Evolutionary conservation across 2,797 vertebrate species (phyloP), one percentile per base, ranked within the genome.

Genomic region (Hipposideros larvatus): DNA sequence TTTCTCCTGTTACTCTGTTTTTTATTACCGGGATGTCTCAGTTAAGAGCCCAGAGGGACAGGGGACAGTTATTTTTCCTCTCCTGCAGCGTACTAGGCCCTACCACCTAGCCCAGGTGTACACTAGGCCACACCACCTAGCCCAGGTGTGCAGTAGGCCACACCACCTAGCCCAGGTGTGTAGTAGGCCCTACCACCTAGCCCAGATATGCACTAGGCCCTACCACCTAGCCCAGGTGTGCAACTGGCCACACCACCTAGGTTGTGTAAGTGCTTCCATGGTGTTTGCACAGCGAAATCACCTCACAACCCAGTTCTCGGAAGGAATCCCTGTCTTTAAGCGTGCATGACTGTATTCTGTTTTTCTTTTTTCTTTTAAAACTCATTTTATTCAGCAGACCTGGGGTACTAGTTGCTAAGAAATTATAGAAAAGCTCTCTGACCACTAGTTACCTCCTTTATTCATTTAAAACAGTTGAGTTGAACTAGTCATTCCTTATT

Each of bases 401-500:
- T 75, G 21, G 21, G 28, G n/a, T 77, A 88, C 68, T 78, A 82
- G 86, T 77, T 87, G 37, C 41, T 75, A 53, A 88, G 53, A 83
- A 92, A n/a, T 91, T 79, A 34, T 21, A 78, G 59, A 46, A 73
- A 79, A 65, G 43, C 65, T 83, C 51, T 28, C 41, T 82, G 51
- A 84, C 14, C n/a, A 77, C 13, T 48, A n/a, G 28, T 73, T 65
- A 66, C 11, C 53, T 77, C 16, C 57, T 63, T 88, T 93, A 83
- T 46, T 77, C 16, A 63, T 63, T 88, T 93, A 83, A 86, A 86
- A 34, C 22, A 73, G 75, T 9, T 37, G 28, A 83, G n/a, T 63
- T 84, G 18, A 73, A 61, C 46, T 75, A 37, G 93, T 80, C 80
- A n/a, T 83, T 83, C 19, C 83, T 94, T 92, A 80, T 87, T 93